Evolutionary conservation across 2,797 vertebrate species (phyloP), one percentile per base, ranked within the genome.

Genomic region (Malurus splendens): DNA sequence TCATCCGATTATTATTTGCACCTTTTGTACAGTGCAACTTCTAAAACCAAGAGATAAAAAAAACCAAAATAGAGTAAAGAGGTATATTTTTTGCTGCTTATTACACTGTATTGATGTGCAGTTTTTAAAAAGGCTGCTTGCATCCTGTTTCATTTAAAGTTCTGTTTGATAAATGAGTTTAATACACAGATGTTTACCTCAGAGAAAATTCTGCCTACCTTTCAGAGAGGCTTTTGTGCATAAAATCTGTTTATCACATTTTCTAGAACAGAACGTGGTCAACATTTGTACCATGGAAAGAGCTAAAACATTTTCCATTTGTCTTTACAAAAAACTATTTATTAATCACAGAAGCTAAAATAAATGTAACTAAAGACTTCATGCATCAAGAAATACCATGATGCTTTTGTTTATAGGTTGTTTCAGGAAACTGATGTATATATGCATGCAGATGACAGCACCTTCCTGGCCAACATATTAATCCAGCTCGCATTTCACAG

Each of bases 81-180:
- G 33, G 1, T 33, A 6, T 18, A 14, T 20, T 27, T 78, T 27
- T 54, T 87, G 5, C 2, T 66, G 20, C 5, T 66, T 82, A 30
- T 50, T 57, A 45, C 12, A 45, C 3, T 44, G 4, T 45, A 18
- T 22, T 52, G 14, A 1, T 56, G 17, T 51, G 12, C 39, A 15
- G 24, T 27, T 73, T 82, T 89, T 65, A 8, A 41, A 82, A 85
- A 77, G 14, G 4, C 11, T 87, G 23, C 8, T 71, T 60, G 27
- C 15, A 56, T 68, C 15, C 23, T 65, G n/a, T 74, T 82, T 54
- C 38, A 80, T 50, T 44, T 36, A 10, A 85, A 91, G 7, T n/a
- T 10, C 8, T 56, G 9, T 77, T 80, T 93, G 90, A 89, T 71
- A 67, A 90, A 93, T 93, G 76, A 74, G 32, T 71, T 91, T 79